Percentiles rank a stretch among this genome's conserved stretches.
Conservation (phyloP, 23 tunicate species). For the Styela clava region DNA sequence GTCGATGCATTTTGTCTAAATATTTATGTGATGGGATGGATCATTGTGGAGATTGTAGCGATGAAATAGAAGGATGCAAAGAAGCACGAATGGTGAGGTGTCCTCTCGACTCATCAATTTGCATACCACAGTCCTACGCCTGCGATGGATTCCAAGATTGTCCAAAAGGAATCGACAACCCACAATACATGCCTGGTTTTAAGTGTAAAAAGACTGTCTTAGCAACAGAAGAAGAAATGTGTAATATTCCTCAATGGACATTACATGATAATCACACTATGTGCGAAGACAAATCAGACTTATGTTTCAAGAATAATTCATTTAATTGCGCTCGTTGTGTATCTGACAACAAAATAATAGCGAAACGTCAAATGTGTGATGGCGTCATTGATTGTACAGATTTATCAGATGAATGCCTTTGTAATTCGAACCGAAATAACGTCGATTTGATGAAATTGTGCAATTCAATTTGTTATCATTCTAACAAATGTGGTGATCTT, state of each 20-base stretch:
- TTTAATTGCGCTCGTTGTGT: slow-evolving; percentile 6
- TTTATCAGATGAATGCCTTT: slow-evolving; percentile 23
- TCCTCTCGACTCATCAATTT: neutral
- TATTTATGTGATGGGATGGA: slow-evolving; percentile 40
- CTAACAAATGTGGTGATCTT: too few relatives aligned
- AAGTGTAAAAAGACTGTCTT: neutral
- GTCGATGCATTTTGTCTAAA: slow-evolving; percentile 22
- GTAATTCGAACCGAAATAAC: slow-evolving; percentile 12
- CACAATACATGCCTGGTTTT: neutral
- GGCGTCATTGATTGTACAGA: slow-evolving; percentile 8
- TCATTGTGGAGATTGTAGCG: slow-evolving; percentile 49
- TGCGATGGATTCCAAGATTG: slow-evolving; percentile 54
- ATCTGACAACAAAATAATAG: neutral
- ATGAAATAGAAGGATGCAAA: slow-evolving; percentile 40
- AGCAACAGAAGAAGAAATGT: neutral
- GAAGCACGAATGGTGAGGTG: slow-evolving; percentile 47
- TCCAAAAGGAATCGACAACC: slow-evolving; percentile 24
- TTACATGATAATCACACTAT: neutral
- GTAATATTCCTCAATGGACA: slow-evolving; percentile 20
- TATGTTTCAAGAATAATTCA: slow-evolving; percentile 16
- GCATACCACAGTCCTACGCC: slow-evolving; percentile 21
- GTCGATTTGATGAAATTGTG: too few relatives aligned
- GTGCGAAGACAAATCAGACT: slow-evolving; percentile 28
- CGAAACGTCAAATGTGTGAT: slow-evolving; percentile 21
- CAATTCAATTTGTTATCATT: too few relatives aligned